Evolutionary conservation across 37 sponge, comb jelly and placozoan species (phyloP), one percentile per base, ranked within the genome.

Genomic region (Axinella damicornis): DNA sequence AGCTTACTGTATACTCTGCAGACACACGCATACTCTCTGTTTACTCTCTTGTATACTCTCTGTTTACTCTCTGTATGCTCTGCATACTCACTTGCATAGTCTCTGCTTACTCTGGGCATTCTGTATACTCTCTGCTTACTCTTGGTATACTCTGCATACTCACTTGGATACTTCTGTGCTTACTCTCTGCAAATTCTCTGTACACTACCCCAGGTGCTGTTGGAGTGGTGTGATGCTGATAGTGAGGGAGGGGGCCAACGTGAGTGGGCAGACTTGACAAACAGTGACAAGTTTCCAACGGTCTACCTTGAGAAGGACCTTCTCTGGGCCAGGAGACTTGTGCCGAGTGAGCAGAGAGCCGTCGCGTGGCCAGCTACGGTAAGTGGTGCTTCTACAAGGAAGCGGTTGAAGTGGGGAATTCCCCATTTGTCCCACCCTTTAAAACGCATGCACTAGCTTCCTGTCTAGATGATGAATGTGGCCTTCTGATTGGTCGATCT

Each of bases 281-380:
- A 80, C 59, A 35, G 37, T 35, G 40, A 59, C 55, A 46, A 40
- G 30, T 73, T 74, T 40, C 79, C 79, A 62, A 77, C 89, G 4
- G 79, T 93, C 63, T 93, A 82, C 60, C 36, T 89, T 20, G 90
- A 93, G 65, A 65, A 80, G 58, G 66, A 62, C 33, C 84, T 93
- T 37, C 81, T 88, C 25, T 93, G 93, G 93, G 93, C 93, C 40
- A 88, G 80, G 60, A 81, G 93, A 30, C 40, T 85, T 1, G 57
- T 91, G 21, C 39, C 79, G 14, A 69, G 35, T 11, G 83, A 82
- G 65, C 63, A 66, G 31, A 84, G 74, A n/a, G 86, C 85, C 28
- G 93, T 93, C 14, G 93, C 89, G 0, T 93, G 93, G 93, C 93
- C 93, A 13, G 85, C 93, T 22, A 79, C 66, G 82, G 91, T 90